phyloP scores from a whole-genome alignment of 2,888 invertebrate species.

The Meiosimyza decipiens region DNA sequence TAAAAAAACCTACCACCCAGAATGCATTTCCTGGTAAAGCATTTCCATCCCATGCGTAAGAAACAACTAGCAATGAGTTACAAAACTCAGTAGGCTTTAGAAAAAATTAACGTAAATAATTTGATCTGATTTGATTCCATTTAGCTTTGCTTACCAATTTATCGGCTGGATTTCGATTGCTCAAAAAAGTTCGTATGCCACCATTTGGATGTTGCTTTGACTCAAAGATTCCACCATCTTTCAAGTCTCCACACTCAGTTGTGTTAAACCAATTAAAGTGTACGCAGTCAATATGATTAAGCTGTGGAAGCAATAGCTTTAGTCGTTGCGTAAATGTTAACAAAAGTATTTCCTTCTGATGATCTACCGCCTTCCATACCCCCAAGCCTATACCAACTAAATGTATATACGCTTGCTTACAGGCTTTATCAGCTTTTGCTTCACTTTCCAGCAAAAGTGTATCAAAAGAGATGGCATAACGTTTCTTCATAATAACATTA shows the following conservation, averaged over 20 bases:
- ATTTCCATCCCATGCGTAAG: constrained; percentile 81
- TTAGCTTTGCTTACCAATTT: constrained; percentile 58
- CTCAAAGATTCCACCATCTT: constrained; percentile 63
- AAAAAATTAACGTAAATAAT: not conserved
- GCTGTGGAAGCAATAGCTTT: constrained; percentile 66
- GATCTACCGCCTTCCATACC: constrained; percentile 73
- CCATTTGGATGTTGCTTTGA: constrained; percentile 55
- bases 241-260: constrained; percentile 66
- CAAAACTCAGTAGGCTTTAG: constrained; percentile 48
- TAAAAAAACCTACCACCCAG: constrained; percentile 69
- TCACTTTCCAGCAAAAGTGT: constrained; percentile 74
- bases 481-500: constrained; percentile 61
- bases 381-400: constrained; percentile 76
- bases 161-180: constrained; percentile 70
- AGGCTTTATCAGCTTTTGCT: constrained; percentile 68
- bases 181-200: constrained; percentile 69
- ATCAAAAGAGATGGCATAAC: constrained; percentile 72
- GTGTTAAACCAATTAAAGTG: constrained; percentile 74
- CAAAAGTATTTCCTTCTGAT: constrained; percentile 74
- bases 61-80: constrained; percentile 72
- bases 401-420: constrained; percentile 72
- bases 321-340: constrained; percentile 73
- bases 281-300: constrained; percentile 72
- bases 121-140: not conserved
- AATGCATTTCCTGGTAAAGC: constrained; percentile 80